These are phyloP conservation scores for Drosophila leonis DNA, from an alignment of 2,888 invertebrate genomes.

Conservation along the genomic window DNA sequence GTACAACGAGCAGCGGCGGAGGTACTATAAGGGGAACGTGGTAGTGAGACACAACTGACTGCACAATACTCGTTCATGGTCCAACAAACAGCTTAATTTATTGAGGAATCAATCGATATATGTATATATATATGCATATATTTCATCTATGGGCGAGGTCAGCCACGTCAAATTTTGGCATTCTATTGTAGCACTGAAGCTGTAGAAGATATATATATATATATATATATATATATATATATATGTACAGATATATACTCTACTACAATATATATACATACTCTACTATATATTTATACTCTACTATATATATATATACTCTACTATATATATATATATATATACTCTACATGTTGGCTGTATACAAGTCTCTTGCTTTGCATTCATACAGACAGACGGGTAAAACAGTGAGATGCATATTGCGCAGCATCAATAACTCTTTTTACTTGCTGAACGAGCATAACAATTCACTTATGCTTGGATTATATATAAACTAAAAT, in stretches of 20 bases:
- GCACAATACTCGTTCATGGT: slow-evolving; percentile 1
- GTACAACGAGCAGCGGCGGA: not conserved
- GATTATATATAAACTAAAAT: too few relatives aligned
- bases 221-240: not conserved
- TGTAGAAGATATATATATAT: not conserved
- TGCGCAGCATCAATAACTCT: too few relatives aligned
- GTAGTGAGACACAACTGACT: not conserved
- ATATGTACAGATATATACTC: too few relatives aligned
- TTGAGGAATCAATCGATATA: not conserved
- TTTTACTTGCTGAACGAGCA: too few relatives aligned
- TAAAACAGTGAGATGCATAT: too few relatives aligned
- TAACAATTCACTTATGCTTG: too few relatives aligned
- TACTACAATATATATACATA: not conserved
- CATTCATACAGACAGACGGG: too few relatives aligned
- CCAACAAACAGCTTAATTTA: slow-evolving; percentile 1
- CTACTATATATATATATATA: too few relatives aligned
- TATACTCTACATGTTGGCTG: too few relatives aligned
- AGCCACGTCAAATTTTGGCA: not conserved
- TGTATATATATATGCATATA: not conserved
- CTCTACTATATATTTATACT: not conserved
- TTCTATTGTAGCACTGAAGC: not conserved
- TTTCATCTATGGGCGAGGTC: not conserved
- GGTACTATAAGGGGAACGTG: not conserved
- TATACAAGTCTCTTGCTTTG: too few relatives aligned
- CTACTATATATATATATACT: too few relatives aligned